Evolutionary conservation across 2,797 vertebrate genomes (phyloP), one percentile per base, ranked within the genome.

Genomic region (Psittacula echo): DNA sequence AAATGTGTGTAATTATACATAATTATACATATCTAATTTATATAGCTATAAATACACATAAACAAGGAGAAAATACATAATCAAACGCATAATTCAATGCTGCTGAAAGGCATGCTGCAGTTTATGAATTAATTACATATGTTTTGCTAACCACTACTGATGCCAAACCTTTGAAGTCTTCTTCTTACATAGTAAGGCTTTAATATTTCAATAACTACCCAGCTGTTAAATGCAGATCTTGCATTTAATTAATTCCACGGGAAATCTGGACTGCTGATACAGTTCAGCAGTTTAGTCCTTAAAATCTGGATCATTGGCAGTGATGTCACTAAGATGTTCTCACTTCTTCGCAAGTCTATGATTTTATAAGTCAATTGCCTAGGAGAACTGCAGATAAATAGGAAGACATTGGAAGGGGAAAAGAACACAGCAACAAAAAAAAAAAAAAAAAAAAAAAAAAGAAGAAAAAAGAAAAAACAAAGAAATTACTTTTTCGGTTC

Each of bases 21-120:
- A 90, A 95, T 89, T 76, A 54, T 24, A 61, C 3, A 26, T n/a
- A 39, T 75, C 22, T 72, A 50, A 84, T 86, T 86, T 62, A 37
- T 90, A 32, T 68, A 37, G 41, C 56, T 81, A 66, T 29, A 71
- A 77, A 73, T 47, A 78, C 44, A 85, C 20, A 67, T 22, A 89
- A 84, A 82, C 71, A 81, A 22, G 71, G 65, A 80, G 66, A 83
- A 87, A 87, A 88, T 50, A 65, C 37, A 47, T 68, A 81, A 72
- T 87, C 48, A 93, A 85, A 50, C 13, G 42, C 58, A 54, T 61
- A 74, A 76, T 71, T 87, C n/a, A 61, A 9, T 61, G 65, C 37
- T 80, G 84, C 60, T 95, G 78, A 92, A 95, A 85, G 53, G 50
- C 37, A 56, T 70, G 66, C 37, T 91, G 19, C 90, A 19, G 81